Evolutionary conservation across 2,113 vertebrate genomes (phyloP), one percentile per base, ranked within the genome.

Genomic region (Danionella cerebrum): DNA sequence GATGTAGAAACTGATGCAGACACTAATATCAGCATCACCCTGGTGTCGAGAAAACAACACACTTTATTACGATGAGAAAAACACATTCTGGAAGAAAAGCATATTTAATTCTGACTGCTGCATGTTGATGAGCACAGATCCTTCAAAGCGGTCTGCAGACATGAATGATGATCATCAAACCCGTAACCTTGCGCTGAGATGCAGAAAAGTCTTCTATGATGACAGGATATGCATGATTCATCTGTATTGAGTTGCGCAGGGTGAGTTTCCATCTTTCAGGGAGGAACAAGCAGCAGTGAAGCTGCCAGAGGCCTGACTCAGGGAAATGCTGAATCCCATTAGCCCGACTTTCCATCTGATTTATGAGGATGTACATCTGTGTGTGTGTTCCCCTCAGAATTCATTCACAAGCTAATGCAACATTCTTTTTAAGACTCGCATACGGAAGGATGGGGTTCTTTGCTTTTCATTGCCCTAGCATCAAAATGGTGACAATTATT

Each of bases 271-370:
- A 68, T 81, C 82, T 84, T 79, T 74, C 70, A 73, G 69, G 60
- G 71, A 85, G 82, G 72, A 63, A 84, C 82, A 50, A 55, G 60
- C 71, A 80, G 76, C 78, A 78, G 76, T 70, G 75, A 79, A 78
- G 69, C 69, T 77, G 79, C 67, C 74, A 71, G 78, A 79, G 69
- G 76, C 74, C 83, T 85, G 82, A 87, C 79, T 84, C 79, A 86
- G 81, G 77, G 41, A 79, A 84, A 48, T 36, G 16, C n/a, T 60
- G 33, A 57, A 6, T 65, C 58, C 57, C 36, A 75, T 36, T 51
- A 18, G n/a, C 35, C 29, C 2, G 16, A 38, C 66, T 48, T 69
- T 69, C 55, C 42, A 4, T 54, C 39, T 31, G 44, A 67, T 31
- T 53, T 63, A 63, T 63, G 59, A 63, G 59, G 45, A 35, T 47